Percentiles rank a stretch among this genome's conserved stretches.
Evolutionary conservation across 1,140 invertebrate genomes (phyloP).

Genomic region (Macrosteles quadrilineatus): DNA sequence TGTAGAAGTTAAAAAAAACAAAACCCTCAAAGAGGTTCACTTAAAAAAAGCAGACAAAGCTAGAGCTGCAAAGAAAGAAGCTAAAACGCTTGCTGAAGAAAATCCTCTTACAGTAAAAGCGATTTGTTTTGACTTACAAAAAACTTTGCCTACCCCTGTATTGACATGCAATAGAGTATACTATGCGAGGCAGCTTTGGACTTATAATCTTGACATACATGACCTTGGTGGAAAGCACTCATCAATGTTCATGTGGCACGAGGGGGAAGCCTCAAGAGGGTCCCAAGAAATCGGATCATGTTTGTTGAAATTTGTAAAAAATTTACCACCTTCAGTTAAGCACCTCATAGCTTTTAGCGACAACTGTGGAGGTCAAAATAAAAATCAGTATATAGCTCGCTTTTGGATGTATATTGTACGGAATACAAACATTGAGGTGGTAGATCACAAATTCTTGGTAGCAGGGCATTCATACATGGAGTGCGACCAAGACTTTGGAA

Average conservation of each 20-base stretch:
- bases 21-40: background rate
- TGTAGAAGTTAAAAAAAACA: background rate
- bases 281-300: conserved; percentile 43
- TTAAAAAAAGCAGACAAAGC: background rate
- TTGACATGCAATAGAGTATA: conserved; percentile 6
- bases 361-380: conserved; percentile 24
- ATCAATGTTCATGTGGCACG: conserved; percentile 42
- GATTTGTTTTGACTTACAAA: conserved; percentile 21
- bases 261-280: conserved; percentile 43
- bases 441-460: conserved; percentile 20
- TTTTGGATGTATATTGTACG: conserved; percentile 15
- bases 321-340: conserved; percentile 9
- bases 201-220: conserved; percentile 22
- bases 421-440: background rate
- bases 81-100: background rate
- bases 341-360: conserved; percentile 12
- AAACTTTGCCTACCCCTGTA: conserved; percentile 13
- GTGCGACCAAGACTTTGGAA: conserved; percentile 38
- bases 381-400: background rate
- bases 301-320: conserved; percentile 14
- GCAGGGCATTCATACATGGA: conserved; percentile 32
- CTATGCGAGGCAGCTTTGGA: conserved; percentile 24
- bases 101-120: background rate
- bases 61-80: background rate
- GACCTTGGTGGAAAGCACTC: background rate